Evolutionary conservation across 2,797 vertebrate species (phyloP), one percentile per base, ranked within the genome.

Genomic region (Vipera latastei): DNA sequence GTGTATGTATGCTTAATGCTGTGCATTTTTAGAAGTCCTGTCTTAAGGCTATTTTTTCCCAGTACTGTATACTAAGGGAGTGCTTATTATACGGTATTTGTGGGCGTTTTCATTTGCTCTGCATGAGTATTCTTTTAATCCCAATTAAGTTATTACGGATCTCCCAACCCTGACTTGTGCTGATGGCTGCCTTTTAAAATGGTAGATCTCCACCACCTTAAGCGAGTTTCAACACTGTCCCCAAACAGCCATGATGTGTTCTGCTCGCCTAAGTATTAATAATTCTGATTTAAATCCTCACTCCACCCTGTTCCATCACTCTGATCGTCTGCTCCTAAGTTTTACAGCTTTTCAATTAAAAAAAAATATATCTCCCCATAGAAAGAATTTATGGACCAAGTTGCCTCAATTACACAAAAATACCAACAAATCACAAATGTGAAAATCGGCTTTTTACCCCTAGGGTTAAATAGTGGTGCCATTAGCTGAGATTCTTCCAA

Each of bases 191-290:
- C 60, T 96, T 96, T 94, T 63, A 92, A 95, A 94, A 90, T n/a
- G 87, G 93, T 93, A 55, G 83, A 65, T 93, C 85, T 92, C 95
- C 94, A 89, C 92, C 89, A 53, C 92, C 95, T 92, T 93, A 92
- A 85, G 95, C 94, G 91, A 94, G 92, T 93, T 95, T 93, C 86
- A 65, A 91, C 61, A 89, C 92, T 95, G 93, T 94, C 1, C 89
- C 61, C 51, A 90, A 94, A 93, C 93, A 92, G 94, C 92, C 55
- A 94, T 95, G 96, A 92, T 93, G 92, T 95, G 96, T 96, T 96
- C 96, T 96, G 96, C 96, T 96, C 94, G 89, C 93, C 60, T 93
- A 91, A 96, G 93, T 97, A 96, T 69, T 91, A 96, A 95, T 96
- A 94, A 96, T 63, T 95, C 90, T 51, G 28, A 32, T 65, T 92